These are phyloP conservation scores for Alethe diademata DNA, from an alignment of 2,113 vertebrate genomes.

Conservation along the genomic window DNA sequence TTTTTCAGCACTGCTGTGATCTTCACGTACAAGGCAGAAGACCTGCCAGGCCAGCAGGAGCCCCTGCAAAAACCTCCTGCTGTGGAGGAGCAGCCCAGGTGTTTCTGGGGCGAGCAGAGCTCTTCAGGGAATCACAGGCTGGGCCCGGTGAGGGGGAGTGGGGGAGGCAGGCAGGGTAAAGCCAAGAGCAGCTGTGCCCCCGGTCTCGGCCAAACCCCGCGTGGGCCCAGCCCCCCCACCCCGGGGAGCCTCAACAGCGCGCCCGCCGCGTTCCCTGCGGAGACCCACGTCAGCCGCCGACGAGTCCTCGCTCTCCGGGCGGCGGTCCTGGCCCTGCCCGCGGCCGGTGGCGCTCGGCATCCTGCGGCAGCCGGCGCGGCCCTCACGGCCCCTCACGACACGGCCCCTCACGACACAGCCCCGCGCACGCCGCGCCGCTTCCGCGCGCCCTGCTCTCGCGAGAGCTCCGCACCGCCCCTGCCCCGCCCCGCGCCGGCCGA, in stretches of 20 bases:
- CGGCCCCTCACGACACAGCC: rapidly evolving
- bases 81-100: neutral
- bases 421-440: neutral
- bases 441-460: neutral
- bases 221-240: neutral
- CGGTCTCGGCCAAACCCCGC: neutral
- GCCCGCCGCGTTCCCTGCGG: neutral
- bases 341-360: constrained; percentile 72
- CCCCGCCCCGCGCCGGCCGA: neutral
- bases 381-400: neutral
- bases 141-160: rapidly evolving
- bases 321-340: constrained; percentile 63
- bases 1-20: neutral
- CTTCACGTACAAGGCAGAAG: neutral
- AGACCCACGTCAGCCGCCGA: constrained; percentile 72
- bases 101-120: neutral
- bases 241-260: neutral
- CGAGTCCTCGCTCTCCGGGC: constrained; percentile 63
- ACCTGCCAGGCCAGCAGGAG: neutral
- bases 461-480: rapidly evolving
- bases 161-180: neutral
- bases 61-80: neutral
- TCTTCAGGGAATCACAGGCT: neutral
- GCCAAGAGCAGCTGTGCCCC: neutral
- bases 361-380: neutral